phyloP scores from a whole-genome alignment of 2,888 invertebrate genomes.

The Dynastes maya region DNA sequence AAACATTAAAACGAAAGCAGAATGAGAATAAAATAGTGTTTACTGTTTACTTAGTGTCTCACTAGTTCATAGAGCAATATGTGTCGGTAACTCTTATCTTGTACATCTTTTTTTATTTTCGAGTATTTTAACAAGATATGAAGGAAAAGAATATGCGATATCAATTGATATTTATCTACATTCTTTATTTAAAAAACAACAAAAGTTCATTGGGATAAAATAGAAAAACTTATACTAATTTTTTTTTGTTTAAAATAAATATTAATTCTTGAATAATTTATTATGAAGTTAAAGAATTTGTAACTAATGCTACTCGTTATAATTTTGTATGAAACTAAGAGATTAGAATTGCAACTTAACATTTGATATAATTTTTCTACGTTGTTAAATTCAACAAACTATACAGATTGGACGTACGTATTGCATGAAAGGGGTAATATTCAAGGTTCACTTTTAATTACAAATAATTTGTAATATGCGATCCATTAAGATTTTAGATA shows the following conservation, averaged over 20 bases:
- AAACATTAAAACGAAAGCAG: constrained; percentile 35
- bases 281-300: no score
- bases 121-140: constrained; percentile 52
- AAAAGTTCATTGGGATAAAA: background rate
- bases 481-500: no score
- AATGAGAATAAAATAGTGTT: constrained; percentile 39
- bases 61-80: constrained; percentile 51
- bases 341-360: no score
- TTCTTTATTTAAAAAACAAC: background rate
- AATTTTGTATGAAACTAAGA: no score
- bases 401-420: no score
- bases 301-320: no score
- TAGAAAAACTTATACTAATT: background rate
- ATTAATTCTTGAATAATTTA: no score
- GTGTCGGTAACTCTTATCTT: constrained; percentile 40
- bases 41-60: constrained; percentile 50
- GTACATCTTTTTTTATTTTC: constrained; percentile 37
- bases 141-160: background rate
- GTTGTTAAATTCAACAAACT: no score
- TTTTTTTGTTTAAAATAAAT: background rate
- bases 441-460: no score
- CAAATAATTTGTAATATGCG: no score
- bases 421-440: no score
- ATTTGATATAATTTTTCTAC: no score
- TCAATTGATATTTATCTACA: background rate